phyloP scores from a whole-genome alignment of 1,140 invertebrate genomes.

The Hermatobates lingyangjiaoensis region DNA sequence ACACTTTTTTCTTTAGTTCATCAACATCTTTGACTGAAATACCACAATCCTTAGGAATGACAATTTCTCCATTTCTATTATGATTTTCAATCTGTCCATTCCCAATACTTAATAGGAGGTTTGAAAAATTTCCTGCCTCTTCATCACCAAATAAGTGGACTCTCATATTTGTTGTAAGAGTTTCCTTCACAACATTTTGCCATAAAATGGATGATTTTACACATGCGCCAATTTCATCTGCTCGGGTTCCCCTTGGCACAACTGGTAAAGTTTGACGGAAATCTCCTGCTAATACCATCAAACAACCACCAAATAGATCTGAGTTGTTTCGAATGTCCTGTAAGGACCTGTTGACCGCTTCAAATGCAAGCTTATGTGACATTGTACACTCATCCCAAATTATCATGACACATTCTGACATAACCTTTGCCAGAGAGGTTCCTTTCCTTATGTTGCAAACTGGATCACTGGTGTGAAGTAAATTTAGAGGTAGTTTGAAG shows the following conservation, averaged over 20 bases:
- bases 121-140: background rate
- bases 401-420: slow-evolving; percentile 20
- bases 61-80: background rate
- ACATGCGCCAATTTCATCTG: slow-evolving; percentile 10
- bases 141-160: background rate
- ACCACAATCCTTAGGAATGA: background rate
- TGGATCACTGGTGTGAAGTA: slow-evolving; percentile 11
- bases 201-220: slow-evolving; percentile 14
- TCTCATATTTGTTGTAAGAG: slow-evolving; percentile 7
- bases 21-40: background rate
- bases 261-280: slow-evolving; percentile 6
- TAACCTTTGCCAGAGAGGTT: slow-evolving; percentile 15
- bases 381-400: slow-evolving; percentile 24
- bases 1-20: background rate
- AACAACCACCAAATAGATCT: slow-evolving; percentile 19
- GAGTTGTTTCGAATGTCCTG: slow-evolving; percentile 19
- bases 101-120: background rate
- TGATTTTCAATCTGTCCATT: background rate
- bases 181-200: slow-evolving; percentile 10
- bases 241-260: background rate
- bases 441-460: slow-evolving; percentile 23
- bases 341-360: slow-evolving; percentile 21
- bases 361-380: slow-evolving; percentile 18
- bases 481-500: slow-evolving; percentile 19
- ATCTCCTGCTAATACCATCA: background rate